phyloP scores from a whole-genome alignment of 2,888 invertebrate genomes.

The Polydrusus cervinus region DNA sequence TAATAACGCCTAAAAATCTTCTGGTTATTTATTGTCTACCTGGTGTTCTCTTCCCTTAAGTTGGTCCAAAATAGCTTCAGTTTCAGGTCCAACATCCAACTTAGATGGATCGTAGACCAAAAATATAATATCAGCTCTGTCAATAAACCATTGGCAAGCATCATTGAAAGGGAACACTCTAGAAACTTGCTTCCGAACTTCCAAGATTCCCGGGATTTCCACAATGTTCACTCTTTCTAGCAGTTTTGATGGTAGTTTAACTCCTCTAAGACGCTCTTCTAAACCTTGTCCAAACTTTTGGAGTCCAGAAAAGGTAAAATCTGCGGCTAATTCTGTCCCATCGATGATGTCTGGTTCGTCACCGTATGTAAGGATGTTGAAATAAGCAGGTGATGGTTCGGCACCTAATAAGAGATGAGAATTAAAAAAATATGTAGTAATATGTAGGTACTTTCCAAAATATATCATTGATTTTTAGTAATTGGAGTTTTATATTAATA shows the following conservation, averaged over 20 bases:
- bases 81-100: constrained; percentile 95
- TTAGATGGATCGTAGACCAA: constrained; percentile 96
- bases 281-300: constrained; percentile 97
- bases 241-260: constrained; percentile 86
- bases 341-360: constrained; percentile 89
- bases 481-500: no score
- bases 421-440: background rate
- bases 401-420: constrained; percentile 78
- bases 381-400: constrained; percentile 94
- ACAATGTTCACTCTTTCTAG: constrained; percentile 96
- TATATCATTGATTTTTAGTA: background rate
- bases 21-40: constrained; percentile 69
- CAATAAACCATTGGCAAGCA: constrained; percentile 98
- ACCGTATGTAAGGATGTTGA: constrained; percentile 93
- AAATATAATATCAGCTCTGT: constrained; percentile 95
- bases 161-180: constrained; percentile 96
- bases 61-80: constrained; percentile 95
- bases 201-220: constrained; percentile 96
- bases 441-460: background rate
- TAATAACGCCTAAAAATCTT: no score
- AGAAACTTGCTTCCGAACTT: constrained; percentile 94
- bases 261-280: constrained; percentile 89
- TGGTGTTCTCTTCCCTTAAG: constrained; percentile 95
- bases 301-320: constrained; percentile 93
- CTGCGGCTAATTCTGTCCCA: constrained; percentile 95